Percentiles rank a stretch among this genome's conserved stretches.
Conservation (phyloP, 2,888 invertebrate genomes). For the Stegana nigrithorax region DNA sequence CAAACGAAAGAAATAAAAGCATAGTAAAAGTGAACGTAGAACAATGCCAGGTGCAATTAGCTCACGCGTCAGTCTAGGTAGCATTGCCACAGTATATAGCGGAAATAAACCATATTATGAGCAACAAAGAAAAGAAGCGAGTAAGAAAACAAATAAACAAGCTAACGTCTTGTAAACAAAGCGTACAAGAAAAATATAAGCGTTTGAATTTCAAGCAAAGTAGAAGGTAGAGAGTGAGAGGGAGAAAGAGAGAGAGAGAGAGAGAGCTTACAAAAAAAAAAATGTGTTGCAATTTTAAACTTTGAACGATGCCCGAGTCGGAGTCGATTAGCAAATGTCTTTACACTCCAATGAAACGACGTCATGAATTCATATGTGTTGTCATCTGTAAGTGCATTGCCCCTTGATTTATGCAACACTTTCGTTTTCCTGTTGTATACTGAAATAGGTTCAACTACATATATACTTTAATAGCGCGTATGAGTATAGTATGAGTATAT, state of each 20-base stretch:
- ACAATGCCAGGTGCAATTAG: conserved; percentile 40
- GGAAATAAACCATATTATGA: background rate
- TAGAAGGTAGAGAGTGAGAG: background rate
- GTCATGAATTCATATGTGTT: too few relatives aligned
- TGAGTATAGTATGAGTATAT: background rate
- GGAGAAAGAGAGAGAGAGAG: conserved; percentile 40
- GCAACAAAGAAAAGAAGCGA: background rate
- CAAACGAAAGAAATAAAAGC: too few relatives aligned
- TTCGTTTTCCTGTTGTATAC: conserved; percentile 19
- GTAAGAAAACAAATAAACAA: background rate
- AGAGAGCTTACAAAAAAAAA: conserved; percentile 29
- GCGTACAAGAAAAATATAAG: background rate
- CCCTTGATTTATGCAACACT: conserved; percentile 29
- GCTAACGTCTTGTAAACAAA: too few relatives aligned
- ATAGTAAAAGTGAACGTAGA: too few relatives aligned
- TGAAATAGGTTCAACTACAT: too few relatives aligned
- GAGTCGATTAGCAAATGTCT: too few relatives aligned
- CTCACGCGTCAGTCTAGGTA: too few relatives aligned
- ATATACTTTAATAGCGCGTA: conserved; percentile 4
- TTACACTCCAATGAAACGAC: too few relatives aligned
- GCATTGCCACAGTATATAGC: background rate
- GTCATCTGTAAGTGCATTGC: conserved; percentile 9
- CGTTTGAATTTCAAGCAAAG: background rate
- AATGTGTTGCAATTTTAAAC: too few relatives aligned
- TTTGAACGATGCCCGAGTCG: too few relatives aligned